Conservation (phyloP, 2,113 vertebrate genomes). For the Etheostoma cragini region DNA sequence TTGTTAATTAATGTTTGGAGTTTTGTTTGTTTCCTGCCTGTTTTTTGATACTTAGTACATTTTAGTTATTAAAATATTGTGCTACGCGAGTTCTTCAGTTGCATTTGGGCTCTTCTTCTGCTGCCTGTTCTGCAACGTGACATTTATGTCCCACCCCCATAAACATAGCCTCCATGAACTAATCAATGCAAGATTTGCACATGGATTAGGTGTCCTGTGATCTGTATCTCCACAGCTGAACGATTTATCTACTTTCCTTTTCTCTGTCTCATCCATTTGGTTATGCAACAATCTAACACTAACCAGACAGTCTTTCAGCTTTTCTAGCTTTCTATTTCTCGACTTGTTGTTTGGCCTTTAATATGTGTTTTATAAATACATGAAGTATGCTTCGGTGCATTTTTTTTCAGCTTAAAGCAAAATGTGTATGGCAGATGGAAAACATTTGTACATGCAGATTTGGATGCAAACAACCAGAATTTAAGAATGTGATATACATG, state of each 20-base stretch:
- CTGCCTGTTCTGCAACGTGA: no score
- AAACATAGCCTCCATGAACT: constrained; percentile 20
- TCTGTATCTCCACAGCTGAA: constrained; percentile 59
- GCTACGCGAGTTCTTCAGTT: no score
- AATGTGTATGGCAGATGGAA: neutral
- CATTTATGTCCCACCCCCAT: neutral
- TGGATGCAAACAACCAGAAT: constrained; percentile 10
- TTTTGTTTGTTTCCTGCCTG: no score
- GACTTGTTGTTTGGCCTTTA: neutral
- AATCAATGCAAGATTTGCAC: constrained; percentile 56
- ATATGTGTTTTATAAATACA: constrained; percentile 6
- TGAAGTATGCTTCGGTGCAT: neutral
- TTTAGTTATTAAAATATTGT: no score
- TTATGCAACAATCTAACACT: constrained; percentile 61
- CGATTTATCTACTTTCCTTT: constrained; percentile 67
- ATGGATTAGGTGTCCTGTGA: constrained; percentile 63
- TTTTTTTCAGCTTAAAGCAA: neutral
- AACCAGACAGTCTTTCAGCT: constrained; percentile 33
- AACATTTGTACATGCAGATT: neutral
- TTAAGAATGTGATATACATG: constrained; percentile 45
- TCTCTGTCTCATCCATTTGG: constrained; percentile 32
- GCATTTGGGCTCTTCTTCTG: no score
- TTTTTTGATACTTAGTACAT: no score
- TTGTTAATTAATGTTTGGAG: no score
- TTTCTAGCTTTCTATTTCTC: constrained; percentile 39